Conservation (phyloP, 1,140 invertebrate genomes). For the Meloidogyne hapla region DNA sequence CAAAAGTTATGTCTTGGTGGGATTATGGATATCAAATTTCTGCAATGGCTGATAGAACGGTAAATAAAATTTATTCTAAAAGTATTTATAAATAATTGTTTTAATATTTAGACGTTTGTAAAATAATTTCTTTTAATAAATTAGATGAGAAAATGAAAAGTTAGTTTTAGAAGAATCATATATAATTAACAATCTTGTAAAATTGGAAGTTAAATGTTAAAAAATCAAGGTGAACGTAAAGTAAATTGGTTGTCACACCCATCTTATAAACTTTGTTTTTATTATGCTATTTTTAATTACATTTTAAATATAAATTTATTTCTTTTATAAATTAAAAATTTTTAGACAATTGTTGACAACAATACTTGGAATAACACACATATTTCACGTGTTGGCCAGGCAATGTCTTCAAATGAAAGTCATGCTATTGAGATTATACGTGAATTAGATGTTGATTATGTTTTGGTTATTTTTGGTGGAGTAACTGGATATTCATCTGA, state of each 20-base stretch:
- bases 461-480: slow-evolving; percentile 92
- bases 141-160: background rate
- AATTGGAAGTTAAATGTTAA: too few relatives aligned
- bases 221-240: too few relatives aligned
- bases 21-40: slow-evolving; percentile 75
- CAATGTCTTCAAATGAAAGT: slow-evolving; percentile 97
- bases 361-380: slow-evolving; percentile 99
- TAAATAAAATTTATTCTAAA: slow-evolving; percentile 20
- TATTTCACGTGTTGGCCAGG: slow-evolving; percentile 86
- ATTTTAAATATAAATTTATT: too few relatives aligned
- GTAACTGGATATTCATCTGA: slow-evolving; percentile 98
- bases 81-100: slow-evolving; percentile 74
- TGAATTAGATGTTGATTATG: slow-evolving; percentile 93
- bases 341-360: slow-evolving; percentile 82
- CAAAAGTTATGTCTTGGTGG: slow-evolving; percentile 70
- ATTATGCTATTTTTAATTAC: too few relatives aligned
- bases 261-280: too few relatives aligned
- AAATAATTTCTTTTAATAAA: background rate
- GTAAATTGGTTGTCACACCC: too few relatives aligned
- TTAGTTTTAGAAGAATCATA: too few relatives aligned
- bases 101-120: background rate
- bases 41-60: slow-evolving; percentile 75
- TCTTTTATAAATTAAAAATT: background rate
- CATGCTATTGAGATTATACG: slow-evolving; percentile 97
- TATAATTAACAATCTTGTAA: too few relatives aligned